Conservation (phyloP, 2,888 invertebrate genomes). For the Diploptera punctata region DNA sequence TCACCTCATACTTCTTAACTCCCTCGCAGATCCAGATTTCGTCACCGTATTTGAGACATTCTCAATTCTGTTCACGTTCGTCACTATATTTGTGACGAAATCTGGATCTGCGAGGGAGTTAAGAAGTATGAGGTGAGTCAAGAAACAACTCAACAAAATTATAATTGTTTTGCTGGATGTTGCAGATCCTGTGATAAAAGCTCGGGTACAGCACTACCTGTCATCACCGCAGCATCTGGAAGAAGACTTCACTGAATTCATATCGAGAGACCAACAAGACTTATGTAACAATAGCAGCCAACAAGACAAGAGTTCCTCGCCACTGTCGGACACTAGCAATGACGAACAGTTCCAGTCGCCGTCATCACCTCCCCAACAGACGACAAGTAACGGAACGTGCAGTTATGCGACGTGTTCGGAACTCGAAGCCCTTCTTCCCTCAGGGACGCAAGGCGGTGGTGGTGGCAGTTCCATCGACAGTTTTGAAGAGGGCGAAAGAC, state of each 20-base stretch:
- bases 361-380: conserved; percentile 27
- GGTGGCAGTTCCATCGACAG: conserved; percentile 48
- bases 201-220: conserved; percentile 56
- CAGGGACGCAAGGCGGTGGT: conserved; percentile 38
- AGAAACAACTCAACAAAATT: too few relatives aligned
- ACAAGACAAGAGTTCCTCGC: conserved; percentile 8
- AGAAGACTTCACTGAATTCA: conserved; percentile 38
- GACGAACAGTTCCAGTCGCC: conserved; percentile 19
- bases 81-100: too few relatives aligned
- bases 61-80: too few relatives aligned
- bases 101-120: too few relatives aligned
- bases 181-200: conserved; percentile 90
- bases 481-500: conserved; percentile 57
- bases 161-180: too few relatives aligned
- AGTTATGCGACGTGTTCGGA: conserved; percentile 55
- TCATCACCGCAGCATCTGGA: conserved; percentile 47
- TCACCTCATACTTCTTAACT: too few relatives aligned
- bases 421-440: conserved; percentile 56
- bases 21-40: too few relatives aligned
- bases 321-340: conserved; percentile 22
- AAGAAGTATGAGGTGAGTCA: too few relatives aligned
- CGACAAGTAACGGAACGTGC: conserved; percentile 60
- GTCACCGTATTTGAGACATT: too few relatives aligned
- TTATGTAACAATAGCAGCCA: conserved; percentile 7
- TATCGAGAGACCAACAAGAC: conserved; percentile 30